Evolutionary conservation across 2,888 invertebrate genomes (phyloP), one percentile per base, ranked within the genome.

Genomic region (Octonoba sinensis): DNA sequence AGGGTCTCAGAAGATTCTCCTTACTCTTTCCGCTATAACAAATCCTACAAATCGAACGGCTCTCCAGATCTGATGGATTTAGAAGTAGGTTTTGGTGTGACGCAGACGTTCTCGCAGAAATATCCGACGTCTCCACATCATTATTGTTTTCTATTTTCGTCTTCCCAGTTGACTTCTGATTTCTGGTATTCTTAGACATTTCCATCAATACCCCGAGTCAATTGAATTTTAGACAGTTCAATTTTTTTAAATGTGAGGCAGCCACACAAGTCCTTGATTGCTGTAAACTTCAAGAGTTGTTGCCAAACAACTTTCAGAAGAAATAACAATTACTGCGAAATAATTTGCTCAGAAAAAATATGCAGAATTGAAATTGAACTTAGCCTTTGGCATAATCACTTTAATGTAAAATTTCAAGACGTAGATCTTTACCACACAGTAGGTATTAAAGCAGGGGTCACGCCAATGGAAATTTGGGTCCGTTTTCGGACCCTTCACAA

Each of bases 1-100:
- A 82, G 12, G 82, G 82, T 46, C 20, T 75, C 6, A 82, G 20
- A n/a, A 82, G 66, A n/a, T 60, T 54, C 49, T 82, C 82, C 20
- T 57, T 69, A 20, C 82, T 82, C 0, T 36, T 49, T 1, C 75
- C 75, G 51, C 56, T 71, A 51, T 71, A 82, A 51, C 82, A 82
- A 13, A 82, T 82, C 16, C 82, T 75, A 27, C 82, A 82, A 13
- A 49, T 54, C 0, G 74, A 75, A 59, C 44, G 49, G 0, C 20
- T 65, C 6, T 75, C 82, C 18, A 74, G 18, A 11, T 67, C 69
- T 11, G 62, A 47, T 13, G 69, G 62, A 20, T 47, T 44, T 16
- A 81, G 27, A 15, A 73, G 16, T n/a, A 81, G 22, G 36, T 65
- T 49, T 11, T 47, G 16, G 6, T 18, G 20, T 2, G 15, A 8